Conservation (phyloP, 2,797 vertebrate species). For the Enteromius trimaculatus region DNA sequence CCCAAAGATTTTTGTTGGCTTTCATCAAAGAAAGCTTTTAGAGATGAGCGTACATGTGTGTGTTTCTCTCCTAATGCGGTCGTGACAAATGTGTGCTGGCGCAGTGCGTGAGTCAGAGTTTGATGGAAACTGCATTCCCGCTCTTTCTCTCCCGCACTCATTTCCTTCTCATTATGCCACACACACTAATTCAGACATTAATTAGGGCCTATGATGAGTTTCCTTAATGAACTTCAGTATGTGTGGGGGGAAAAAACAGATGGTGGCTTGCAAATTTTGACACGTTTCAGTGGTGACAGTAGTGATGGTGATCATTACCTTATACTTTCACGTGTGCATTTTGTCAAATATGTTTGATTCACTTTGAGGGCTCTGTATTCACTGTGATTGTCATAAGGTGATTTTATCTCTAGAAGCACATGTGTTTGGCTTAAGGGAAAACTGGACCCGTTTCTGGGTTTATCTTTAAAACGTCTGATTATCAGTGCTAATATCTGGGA, state of each 20-base stretch:
- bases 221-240: constrained; percentile 63
- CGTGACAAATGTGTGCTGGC: constrained; percentile 62
- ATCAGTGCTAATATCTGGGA: constrained; percentile 37
- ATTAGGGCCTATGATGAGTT: constrained; percentile 65
- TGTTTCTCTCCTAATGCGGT: constrained; percentile 46
- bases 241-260: constrained; percentile 51
- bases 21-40: constrained; percentile 44
- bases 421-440: constrained; percentile 19
- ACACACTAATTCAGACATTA: constrained; percentile 62
- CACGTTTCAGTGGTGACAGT: constrained; percentile 21
- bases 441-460: constrained; percentile 6
- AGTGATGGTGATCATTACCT: constrained; percentile 13
- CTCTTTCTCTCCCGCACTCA: constrained; percentile 50
- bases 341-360: constrained; percentile 15
- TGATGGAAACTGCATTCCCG: constrained; percentile 43
- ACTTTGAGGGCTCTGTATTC: background rate
- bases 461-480: constrained; percentile 23
- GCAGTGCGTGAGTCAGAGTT: constrained; percentile 58
- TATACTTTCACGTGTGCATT: constrained; percentile 3
- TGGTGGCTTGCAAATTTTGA: constrained; percentile 57
- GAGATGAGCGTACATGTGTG: constrained; percentile 28
- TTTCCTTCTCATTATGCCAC: constrained; percentile 65
- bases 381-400: background rate
- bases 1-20: constrained; percentile 34
- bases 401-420: constrained; percentile 15